Conservation (phyloP, 1,140 invertebrate species). For the Aphelinus certus region DNA sequence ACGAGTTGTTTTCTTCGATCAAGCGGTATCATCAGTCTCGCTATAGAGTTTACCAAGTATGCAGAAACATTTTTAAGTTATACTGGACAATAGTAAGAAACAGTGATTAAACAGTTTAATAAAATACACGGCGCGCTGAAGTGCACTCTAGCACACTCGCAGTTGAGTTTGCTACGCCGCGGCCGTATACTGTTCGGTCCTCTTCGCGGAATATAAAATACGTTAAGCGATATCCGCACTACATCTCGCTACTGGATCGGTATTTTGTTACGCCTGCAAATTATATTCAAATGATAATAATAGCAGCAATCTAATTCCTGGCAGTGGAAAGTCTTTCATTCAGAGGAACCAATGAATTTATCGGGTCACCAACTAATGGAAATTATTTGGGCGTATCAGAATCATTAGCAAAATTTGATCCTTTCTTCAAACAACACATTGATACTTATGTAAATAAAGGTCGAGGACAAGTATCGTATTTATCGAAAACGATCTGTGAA, state of each 20-base stretch:
- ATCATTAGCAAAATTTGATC: slow-evolving; percentile 54
- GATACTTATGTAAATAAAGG: slow-evolving; percentile 51
- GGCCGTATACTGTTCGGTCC: too few species aligned
- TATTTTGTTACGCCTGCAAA: slow-evolving; percentile 40
- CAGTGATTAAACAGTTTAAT: too few species aligned
- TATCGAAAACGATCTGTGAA: slow-evolving; percentile 44
- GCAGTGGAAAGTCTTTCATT: slow-evolving; percentile 45
- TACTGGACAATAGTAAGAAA: too few species aligned
- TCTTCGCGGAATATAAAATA: too few species aligned
- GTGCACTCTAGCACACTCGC: too few species aligned
- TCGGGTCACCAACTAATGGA: slow-evolving; percentile 46
- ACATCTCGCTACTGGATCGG: neutral
- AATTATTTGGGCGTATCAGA: slow-evolving; percentile 50
- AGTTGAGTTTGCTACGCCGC: too few species aligned
- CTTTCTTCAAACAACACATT: slow-evolving; percentile 54
- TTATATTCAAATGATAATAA: slow-evolving; percentile 21
- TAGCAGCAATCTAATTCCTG: slow-evolving; percentile 35
- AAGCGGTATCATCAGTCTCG: too few species aligned
- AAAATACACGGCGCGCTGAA: too few species aligned
- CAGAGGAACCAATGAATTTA: slow-evolving; percentile 44
- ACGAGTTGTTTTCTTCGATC: too few species aligned
- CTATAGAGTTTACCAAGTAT: too few species aligned
- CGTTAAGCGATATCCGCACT: too few species aligned
- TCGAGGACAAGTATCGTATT: slow-evolving; percentile 42
- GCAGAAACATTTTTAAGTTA: too few species aligned